Percentiles rank a stretch among this genome's conserved stretches.
Conservation (phyloP, 2,888 invertebrate genomes). For the Metallyticus violacea region DNA sequence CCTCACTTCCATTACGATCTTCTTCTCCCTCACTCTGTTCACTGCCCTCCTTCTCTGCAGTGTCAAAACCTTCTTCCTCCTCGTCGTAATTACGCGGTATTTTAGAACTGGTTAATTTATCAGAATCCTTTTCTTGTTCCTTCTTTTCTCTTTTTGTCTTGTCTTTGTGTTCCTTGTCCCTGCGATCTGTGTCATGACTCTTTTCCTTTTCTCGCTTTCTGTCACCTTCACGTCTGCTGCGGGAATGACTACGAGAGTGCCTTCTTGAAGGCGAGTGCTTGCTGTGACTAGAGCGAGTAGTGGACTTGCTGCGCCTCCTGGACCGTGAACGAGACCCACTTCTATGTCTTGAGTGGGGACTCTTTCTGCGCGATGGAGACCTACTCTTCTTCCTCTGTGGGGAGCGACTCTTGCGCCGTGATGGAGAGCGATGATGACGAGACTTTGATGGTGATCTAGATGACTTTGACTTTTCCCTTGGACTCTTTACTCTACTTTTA, state of each 20-base stretch:
- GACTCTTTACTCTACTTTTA: slow-evolving; percentile 27
- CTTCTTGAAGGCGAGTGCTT: slow-evolving; percentile 28
- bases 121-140: slow-evolving; percentile 32
- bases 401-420: slow-evolving; percentile 31
- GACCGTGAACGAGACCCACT: slow-evolving; percentile 36
- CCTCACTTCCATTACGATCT: slow-evolving; percentile 12
- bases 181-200: slow-evolving; percentile 30
- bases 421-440: slow-evolving; percentile 32
- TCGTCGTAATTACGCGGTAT: slow-evolving; percentile 54
- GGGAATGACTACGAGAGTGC: slow-evolving; percentile 27
- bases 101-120: slow-evolving; percentile 18
- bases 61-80: slow-evolving; percentile 51
- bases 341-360: slow-evolving; percentile 32
- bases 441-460: slow-evolving; percentile 33
- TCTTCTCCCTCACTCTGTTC: slow-evolving; percentile 20
- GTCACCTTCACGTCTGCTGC: slow-evolving; percentile 24
- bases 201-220: slow-evolving; percentile 35
- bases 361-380: slow-evolving; percentile 53
- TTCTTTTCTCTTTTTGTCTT: slow-evolving; percentile 34
- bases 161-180: slow-evolving; percentile 25
- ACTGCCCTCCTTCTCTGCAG: slow-evolving; percentile 18
- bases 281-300: slow-evolving; percentile 30
- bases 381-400: slow-evolving; percentile 37
- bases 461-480: slow-evolving; percentile 29
- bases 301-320: slow-evolving; percentile 36